Evolutionary conservation across 2,888 invertebrate genomes (phyloP).

Genomic region (Meteorus colon): DNA sequence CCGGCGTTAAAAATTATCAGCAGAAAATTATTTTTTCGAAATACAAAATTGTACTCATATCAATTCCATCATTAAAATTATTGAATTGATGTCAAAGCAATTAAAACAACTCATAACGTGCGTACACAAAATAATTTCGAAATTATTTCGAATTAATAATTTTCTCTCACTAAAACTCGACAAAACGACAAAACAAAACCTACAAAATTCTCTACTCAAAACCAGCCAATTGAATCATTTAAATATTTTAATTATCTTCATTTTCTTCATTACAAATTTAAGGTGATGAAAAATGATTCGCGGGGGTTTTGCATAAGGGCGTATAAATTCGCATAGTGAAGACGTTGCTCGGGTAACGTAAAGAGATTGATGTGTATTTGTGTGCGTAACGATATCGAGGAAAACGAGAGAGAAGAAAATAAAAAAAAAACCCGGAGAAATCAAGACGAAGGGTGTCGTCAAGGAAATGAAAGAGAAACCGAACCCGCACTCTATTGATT

Average conservation of each 20-base stretch:
- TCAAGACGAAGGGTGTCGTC: conserved; percentile 29
- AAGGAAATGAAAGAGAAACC: conserved; percentile 30
- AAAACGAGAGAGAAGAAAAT: background rate
- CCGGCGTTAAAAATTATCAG: background rate
- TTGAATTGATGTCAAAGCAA: conserved; percentile 3
- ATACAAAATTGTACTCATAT: background rate
- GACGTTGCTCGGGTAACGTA: conserved; percentile 59
- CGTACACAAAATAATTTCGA: too few relatives aligned
- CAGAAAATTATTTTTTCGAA: background rate
- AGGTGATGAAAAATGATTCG: too few relatives aligned
- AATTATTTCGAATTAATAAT: too few relatives aligned
- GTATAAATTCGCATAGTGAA: background rate
- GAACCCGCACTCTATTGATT: conserved; percentile 28
- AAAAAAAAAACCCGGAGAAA: background rate
- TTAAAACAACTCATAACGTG: background rate
- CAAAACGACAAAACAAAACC: too few relatives aligned
- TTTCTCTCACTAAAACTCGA: too few relatives aligned
- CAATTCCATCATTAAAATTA: background rate
- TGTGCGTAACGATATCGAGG: conserved; percentile 15
- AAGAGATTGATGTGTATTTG: conserved; percentile 46
- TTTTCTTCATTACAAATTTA: too few relatives aligned
- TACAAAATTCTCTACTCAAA: too few relatives aligned
- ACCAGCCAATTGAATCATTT: too few relatives aligned
- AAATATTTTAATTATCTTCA: too few relatives aligned
- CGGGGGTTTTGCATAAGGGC: conserved; percentile 54